Evolutionary conservation across 2,113 vertebrate genomes (phyloP).

Genomic region (Sphaerodactylus townsendi): DNA sequence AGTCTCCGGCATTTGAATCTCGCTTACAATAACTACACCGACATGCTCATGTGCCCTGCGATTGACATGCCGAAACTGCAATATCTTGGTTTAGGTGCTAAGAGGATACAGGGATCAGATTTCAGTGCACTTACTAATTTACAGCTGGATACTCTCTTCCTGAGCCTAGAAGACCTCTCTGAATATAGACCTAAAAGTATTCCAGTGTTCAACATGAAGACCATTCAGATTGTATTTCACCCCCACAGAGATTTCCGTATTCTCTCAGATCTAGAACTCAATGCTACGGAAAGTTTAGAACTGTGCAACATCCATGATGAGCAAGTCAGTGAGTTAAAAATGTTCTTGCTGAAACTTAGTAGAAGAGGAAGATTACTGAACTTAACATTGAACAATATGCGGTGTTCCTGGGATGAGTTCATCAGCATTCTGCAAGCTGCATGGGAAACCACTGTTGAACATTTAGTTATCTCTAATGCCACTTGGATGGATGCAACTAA

Average conservation of each 20-base stretch:
- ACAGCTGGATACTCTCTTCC: slow-evolving; percentile 70
- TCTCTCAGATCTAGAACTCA: slow-evolving; percentile 72
- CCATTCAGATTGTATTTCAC: slow-evolving; percentile 71
- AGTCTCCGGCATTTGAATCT: slow-evolving; percentile 80
- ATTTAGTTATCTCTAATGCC: slow-evolving; percentile 70
- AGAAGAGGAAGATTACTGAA: slow-evolving; percentile 48
- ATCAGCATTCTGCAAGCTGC: slow-evolving; percentile 61
- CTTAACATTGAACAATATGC: slow-evolving; percentile 73
- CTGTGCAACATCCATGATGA: slow-evolving; percentile 69
- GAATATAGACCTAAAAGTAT: slow-evolving; percentile 78
- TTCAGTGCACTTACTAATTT: slow-evolving; percentile 70
- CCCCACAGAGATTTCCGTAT: slow-evolving; percentile 41
- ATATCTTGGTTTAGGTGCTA: slow-evolving; percentile 79
- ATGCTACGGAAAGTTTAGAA: slow-evolving; percentile 62
- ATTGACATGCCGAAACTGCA: slow-evolving; percentile 76
- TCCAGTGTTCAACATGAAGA: slow-evolving; percentile 64
- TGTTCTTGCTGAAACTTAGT: slow-evolving; percentile 28
- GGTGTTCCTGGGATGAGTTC: slow-evolving; percentile 73
- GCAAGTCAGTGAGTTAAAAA: slow-evolving; percentile 21
- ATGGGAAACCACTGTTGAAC: slow-evolving; percentile 67
- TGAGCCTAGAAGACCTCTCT: slow-evolving; percentile 70
- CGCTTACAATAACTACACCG: slow-evolving; percentile 77
- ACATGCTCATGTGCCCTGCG: slow-evolving; percentile 77
- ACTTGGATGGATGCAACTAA: background rate
- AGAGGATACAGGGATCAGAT: slow-evolving; percentile 66